Base-by-base conservation (phyloP, 2,888 invertebrate species). In the Heterodera filipjevi region DNA sequence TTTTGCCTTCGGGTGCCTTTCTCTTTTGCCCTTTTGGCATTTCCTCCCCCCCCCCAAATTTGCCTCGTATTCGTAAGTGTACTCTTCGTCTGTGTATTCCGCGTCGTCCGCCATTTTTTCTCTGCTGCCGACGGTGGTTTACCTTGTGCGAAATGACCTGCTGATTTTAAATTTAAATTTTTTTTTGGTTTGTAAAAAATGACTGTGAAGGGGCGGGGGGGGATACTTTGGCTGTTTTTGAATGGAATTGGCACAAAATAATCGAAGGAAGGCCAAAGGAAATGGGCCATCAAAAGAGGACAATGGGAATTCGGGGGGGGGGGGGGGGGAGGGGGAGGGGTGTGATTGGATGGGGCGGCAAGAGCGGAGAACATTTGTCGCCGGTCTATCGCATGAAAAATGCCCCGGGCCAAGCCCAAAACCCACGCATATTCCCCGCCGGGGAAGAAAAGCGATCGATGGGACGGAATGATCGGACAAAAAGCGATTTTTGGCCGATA, bases 81-180 rank as follows among this genome's bases (percentile, higher is more conserved):
- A 79, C 82, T 85, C 85, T 82, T 87, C 87, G 81, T 87, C 87
- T 71, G 87, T 87, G 78, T 85, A 86, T 82, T 87, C 87, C 76
- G 39, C 75, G 14, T 66, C 75, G 8, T 73, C 74, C 75, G 75
- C 75, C 75, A 75, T 75, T 32, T 68, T 19, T n/a, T 16, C 12
- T 53, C 59, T 3, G 10, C 10, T 59, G 59, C 59, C 10, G 59
- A 27, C 19, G 35, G 68, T 22, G 66, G 33, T 5, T 27, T 66
- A n/a, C 30, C 32, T 66, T 66, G 30, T 32, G 33, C 32, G 30
- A 30, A 19, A 27, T 33, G 66, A 33, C 33, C 66, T 66, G 66
- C 16, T 27, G 19, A 22, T 53, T 2, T 1, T 22, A 53, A 2
- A 53, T 19, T 22, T n/a, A n/a, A n/a, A n/a, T n/a, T 53, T 53